These are phyloP conservation scores for Drosophila funebris DNA, from an alignment of 1,140 invertebrate genomes.

Conservation along the genomic window DNA sequence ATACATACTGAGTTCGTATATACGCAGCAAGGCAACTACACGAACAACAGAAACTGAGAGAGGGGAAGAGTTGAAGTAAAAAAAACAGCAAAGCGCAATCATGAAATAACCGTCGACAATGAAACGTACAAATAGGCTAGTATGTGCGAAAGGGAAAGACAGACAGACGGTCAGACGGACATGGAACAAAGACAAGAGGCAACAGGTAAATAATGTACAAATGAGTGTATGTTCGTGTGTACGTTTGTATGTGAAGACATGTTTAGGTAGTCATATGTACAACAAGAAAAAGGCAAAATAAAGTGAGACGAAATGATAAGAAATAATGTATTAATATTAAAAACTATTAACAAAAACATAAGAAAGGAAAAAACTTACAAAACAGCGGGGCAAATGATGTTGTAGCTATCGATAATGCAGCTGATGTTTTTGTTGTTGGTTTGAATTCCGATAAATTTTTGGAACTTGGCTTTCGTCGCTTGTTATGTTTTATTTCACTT, in stretches of 20 bases:
- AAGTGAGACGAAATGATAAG: conserved; percentile 40
- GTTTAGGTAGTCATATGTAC: conserved; percentile 21
- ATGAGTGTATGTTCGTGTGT: neutral
- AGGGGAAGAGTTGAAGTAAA: conserved; percentile 2
- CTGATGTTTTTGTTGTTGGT: conserved; percentile 10
- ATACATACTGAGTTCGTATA: neutral
- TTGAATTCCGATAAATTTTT: conserved; percentile 8
- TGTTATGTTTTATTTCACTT: conserved; percentile 13
- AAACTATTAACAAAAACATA: conserved; percentile 21
- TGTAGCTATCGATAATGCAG: conserved; percentile 7
- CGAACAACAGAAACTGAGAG: conserved; percentile 16
- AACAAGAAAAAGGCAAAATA: conserved; percentile 21
- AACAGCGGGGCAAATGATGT: conserved; percentile 9
- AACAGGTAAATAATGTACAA: conserved; percentile 52
- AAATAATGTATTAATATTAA: conserved; percentile 48
- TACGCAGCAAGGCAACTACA: conserved; percentile 6
- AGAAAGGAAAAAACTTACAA: conserved; percentile 53
- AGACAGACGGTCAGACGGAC: conserved; percentile 2
- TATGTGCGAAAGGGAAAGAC: conserved; percentile 24
- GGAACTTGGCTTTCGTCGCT: neutral
- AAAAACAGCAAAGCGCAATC: conserved; percentile 54
- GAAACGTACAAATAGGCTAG: conserved; percentile 46
- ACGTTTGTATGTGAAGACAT: conserved; percentile 12
- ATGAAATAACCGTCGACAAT: conserved; percentile 57
- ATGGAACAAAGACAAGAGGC: conserved; percentile 32